A percentile compares a stretch with the other conserved stretches of the same genome.
Conservation (phyloP, 2,113 vertebrate species). For the Cardinalis cardinalis region DNA sequence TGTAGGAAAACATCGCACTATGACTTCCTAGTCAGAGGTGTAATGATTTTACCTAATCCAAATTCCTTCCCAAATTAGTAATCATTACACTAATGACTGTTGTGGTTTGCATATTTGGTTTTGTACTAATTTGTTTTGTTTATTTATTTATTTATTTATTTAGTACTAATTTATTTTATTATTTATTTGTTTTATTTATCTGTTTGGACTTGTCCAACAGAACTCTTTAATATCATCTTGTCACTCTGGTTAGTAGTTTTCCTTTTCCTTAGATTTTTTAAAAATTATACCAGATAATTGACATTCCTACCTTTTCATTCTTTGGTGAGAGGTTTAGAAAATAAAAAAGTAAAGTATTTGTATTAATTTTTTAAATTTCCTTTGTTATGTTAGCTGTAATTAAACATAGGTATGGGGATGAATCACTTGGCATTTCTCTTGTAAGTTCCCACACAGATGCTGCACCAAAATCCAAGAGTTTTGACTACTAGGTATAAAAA, state of each 20-base stretch:
- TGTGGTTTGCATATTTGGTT: fast-evolving
- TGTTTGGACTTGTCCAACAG: neutral
- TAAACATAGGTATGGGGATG: neutral
- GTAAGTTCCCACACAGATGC: neutral
- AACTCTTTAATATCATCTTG: neutral
- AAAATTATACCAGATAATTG: neutral
- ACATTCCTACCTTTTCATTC: neutral
- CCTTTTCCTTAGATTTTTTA: neutral
- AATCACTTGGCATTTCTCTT: neutral
- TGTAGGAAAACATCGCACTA: neutral
- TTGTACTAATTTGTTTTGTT: neutral
- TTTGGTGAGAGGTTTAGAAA: neutral
- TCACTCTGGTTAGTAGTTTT: neutral
- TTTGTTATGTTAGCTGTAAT: neutral
- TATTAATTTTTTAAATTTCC: neutral
- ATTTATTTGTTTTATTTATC: no score
- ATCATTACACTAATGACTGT: neutral
- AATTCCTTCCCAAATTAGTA: neutral
- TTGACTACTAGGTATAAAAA: neutral
- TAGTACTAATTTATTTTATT: no score
- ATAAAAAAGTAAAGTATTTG: neutral
- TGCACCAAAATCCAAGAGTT: neutral
- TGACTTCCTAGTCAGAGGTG: neutral
- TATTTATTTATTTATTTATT: neutral
- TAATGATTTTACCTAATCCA: neutral